A percentile compares a stretch with the other conserved stretches of the same genome.
Conservation (phyloP, 2,888 invertebrate species). For the Glomeris marginata region DNA sequence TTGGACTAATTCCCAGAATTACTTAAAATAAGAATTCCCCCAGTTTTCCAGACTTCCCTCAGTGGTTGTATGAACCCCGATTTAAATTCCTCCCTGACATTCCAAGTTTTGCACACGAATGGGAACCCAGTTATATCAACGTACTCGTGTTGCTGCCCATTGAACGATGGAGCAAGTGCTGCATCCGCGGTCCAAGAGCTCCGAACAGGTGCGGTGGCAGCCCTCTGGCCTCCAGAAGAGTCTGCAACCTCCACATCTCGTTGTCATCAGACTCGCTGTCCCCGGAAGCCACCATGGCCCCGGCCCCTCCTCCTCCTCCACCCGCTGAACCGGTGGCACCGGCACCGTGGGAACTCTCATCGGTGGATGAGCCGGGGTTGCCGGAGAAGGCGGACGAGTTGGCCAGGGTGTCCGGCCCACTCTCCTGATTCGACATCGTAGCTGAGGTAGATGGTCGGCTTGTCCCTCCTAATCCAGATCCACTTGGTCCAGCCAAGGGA, state of each 20-base stretch:
- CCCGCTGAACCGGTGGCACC: constrained; percentile 14
- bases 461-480: constrained; percentile 15
- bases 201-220: constrained; percentile 94
- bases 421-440: constrained; percentile 25
- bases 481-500: constrained; percentile 20
- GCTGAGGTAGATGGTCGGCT: constrained; percentile 18
- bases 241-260: constrained; percentile 89
- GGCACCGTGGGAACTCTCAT: background rate
- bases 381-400: constrained; percentile 26
- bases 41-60: too few relatives aligned
- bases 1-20: too few relatives aligned
- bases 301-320: constrained; percentile 14
- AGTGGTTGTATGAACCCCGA: too few relatives aligned
- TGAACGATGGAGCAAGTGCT: constrained; percentile 82
- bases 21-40: too few relatives aligned
- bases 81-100: too few relatives aligned
- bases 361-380: too few relatives aligned
- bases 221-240: constrained; percentile 83
- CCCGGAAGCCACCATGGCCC: constrained; percentile 21
- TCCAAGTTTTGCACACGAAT: too few relatives aligned
- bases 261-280: constrained; percentile 65
- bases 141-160: constrained; percentile 71
- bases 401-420: constrained; percentile 17
- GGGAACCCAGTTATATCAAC: too few relatives aligned
- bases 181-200: constrained; percentile 90